Evolutionary conservation across 2,797 vertebrate species (phyloP).

Genomic region (Manis pentadactyla): DNA sequence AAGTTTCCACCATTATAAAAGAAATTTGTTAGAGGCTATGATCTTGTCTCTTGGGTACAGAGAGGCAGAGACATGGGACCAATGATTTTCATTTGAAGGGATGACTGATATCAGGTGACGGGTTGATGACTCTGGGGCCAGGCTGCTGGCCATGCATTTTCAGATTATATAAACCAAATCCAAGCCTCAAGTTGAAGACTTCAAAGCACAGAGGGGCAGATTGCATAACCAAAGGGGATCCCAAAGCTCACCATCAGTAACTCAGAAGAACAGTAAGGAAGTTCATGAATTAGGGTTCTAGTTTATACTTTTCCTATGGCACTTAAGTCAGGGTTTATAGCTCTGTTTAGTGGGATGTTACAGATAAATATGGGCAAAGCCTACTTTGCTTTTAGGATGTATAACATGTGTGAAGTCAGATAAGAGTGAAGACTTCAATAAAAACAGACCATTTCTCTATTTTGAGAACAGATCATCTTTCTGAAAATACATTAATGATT

Average conservation of each 20-base stretch:
- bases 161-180: background rate
- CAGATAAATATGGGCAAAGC: background rate
- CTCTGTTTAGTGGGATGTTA: background rate
- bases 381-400: background rate
- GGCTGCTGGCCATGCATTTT: background rate
- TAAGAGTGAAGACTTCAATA: background rate
- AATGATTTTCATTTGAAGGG: background rate
- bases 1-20: background rate
- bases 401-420: background rate
- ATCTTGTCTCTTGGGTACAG: background rate
- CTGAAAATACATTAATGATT: too few relatives aligned
- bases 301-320: background rate
- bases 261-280: background rate
- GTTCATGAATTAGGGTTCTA: background rate
- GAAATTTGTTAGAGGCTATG: background rate
- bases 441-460: background rate
- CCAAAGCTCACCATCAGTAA: rapidly evolving
- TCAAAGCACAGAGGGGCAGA: background rate
- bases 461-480: background rate
- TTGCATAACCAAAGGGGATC: background rate
- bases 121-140: background rate
- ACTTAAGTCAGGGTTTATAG: background rate
- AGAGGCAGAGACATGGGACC: background rate
- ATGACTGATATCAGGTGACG: background rate
- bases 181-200: background rate